Evolutionary conservation across 2,888 invertebrate species (phyloP), one percentile per base, ranked within the genome.

Genomic region (Clistopyga incitator): DNA sequence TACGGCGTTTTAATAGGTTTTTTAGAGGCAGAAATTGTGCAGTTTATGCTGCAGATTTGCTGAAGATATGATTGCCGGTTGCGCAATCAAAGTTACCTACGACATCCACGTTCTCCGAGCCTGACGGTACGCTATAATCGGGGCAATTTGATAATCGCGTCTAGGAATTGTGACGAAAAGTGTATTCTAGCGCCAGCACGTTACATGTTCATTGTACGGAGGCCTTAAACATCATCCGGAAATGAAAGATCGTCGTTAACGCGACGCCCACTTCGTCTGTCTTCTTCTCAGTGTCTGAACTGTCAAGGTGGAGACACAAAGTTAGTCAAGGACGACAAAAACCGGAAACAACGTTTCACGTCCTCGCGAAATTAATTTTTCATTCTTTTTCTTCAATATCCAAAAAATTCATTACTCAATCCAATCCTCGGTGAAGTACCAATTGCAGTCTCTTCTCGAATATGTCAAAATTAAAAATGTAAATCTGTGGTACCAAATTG

Each of bases 231-330:
- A 54, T 77, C 42, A 71, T 85, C 85, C 84, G 86, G 86, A 86
- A 86, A 84, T 85, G 85, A 86, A 76, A 72, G 56, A 81, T 85
- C 74, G 79, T 67, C 79, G 68, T 67, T 85, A 85, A 80, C 77
- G 74, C 25, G 54, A 84, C 80, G 85, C 86, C 84, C 82, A 83
- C 86, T 52, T 61, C 47, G 56, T 72, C 65, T 56, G 67, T 61
- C 76, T 79, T 71, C 67, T 67, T 61, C 59, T 83, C 74, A 38
- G 79, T 20, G 45, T 77, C 52, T 67, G 68, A 75, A 74, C 71
- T 67, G 65, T 72, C 59, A 71, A 79, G 76, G 71, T 77, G 67
- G 59, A 8, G 72, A 67, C 72, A 20, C 45, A 42, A 74, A 75
- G 29, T 50, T 34, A 59, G 54, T 77, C 80, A 74, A 78, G 74